Evolutionary conservation across 2,113 vertebrate genomes (phyloP).

Genomic region (Heloderma charlesbogerti): DNA sequence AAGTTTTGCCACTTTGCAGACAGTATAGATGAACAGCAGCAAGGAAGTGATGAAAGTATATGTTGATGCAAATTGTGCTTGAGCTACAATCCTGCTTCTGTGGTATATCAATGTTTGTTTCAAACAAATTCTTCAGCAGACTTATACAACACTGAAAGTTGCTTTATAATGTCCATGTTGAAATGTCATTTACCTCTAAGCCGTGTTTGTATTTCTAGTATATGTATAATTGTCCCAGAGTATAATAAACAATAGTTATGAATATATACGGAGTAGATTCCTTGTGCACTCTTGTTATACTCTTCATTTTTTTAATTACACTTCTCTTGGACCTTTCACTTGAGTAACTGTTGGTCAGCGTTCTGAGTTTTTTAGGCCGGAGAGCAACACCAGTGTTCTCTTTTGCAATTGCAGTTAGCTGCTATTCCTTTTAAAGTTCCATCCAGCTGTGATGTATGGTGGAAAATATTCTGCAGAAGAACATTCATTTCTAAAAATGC

Average conservation of each 20-base stretch:
- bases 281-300: background rate
- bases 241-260: constrained; percentile 32
- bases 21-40: constrained; percentile 44
- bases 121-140: constrained; percentile 69
- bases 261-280: constrained; percentile 33
- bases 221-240: constrained; percentile 45
- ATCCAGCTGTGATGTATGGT: background rate
- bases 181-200: constrained; percentile 73
- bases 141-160: constrained; percentile 79
- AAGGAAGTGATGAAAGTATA: constrained; percentile 57
- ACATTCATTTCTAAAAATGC: background rate
- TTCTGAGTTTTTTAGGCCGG: constrained; percentile 44
- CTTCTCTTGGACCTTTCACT: constrained; percentile 42
- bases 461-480: background rate
- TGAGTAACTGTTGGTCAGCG: constrained; percentile 51
- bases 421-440: constrained; percentile 63
- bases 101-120: constrained; percentile 44
- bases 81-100: constrained; percentile 59
- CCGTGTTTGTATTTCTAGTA: background rate
- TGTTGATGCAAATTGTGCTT: constrained; percentile 59
- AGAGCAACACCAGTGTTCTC: constrained; percentile 41
- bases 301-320: constrained; percentile 42
- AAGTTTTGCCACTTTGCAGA: constrained; percentile 40
- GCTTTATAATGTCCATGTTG: constrained; percentile 78
- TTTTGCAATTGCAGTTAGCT: constrained; percentile 73